Base-by-base conservation (phyloP, 2,888 invertebrate species). In the Schizaphis graminum region DNA sequence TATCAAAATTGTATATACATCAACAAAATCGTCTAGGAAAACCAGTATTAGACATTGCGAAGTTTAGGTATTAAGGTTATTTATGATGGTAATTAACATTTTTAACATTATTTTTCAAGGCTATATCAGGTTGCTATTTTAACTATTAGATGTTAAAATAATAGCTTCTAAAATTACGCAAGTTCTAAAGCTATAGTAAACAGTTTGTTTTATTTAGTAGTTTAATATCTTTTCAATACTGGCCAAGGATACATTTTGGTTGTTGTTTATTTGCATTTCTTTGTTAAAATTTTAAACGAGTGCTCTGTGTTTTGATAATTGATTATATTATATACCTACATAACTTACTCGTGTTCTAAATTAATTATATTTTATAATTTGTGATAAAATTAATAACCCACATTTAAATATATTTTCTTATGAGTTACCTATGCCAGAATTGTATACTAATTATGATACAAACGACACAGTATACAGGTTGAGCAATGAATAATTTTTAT, bases 31-130 rank as follows among this genome's bases (percentile, higher is more conserved):
- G 57, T 86, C 53, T 24, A 35, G 8, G 26, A 61, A 77, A 47
- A 47, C 47, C 86, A n/a, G 86, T 86, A 28, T 49, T 86, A 21
- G 24, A 61, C 91, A 49, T 87, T 87, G 92, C 87, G 87, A 92
- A 87, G 87, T 92, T 57, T 28, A 26, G n/a, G 35, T 11, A n/a
- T 61, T 86, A 87, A 87, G 86, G 92, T 61, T 87, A 35, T 86
- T 61, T 35, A 49, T 35, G 35, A 21, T 77, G 77, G 61, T 49
- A 35, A 92, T 92, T 92, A 61, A 47, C 47, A 67, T 92, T 87
- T 35, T 49, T 61, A 49, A 47, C 47, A 16, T 35, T 44, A 35
- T 49, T 35, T 67, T 16, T 24, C 86, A 26, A 92, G 86, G 92
- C 49, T 84, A 49, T 53, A 47, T 57, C 24, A 21, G 53, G 56